Evolutionary conservation across 2,113 vertebrate genomes (phyloP), one percentile per base, ranked within the genome.

Genomic region (Coptodon bakossiorum): DNA sequence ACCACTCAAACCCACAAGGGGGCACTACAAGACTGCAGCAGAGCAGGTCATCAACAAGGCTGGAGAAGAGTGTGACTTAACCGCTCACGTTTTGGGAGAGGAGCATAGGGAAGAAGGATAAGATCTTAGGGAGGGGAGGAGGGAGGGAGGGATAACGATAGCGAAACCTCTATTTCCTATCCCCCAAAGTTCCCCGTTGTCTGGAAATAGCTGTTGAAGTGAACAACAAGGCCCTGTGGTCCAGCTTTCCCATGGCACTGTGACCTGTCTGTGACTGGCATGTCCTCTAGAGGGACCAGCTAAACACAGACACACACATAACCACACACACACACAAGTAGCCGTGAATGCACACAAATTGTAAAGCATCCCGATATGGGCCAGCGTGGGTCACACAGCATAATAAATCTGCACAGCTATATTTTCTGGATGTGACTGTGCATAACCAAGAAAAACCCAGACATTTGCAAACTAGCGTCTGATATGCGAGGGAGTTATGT

Each of bases 171-270:
- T 90, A 92, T 90, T 96, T 94, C 92, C 94, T 93, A 87, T 93
- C 85, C 89, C 90, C 84, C 66, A 88, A 95, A 95, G 78, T 90
- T 90, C 86, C 87, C 84, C 6, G 83, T 91, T 54, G 88, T 93
- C 95, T 95, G 92, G 90, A 96, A 97, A 97, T 96, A 96, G 92
- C 94, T 86, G 88, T 68, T 52, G 59, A 83, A 91, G 88, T 87
- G 90, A 93, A 95, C 89, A 96, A 95, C 90, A 94, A 93, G 92
- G 76, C 91, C 91, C 86, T 85, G 92, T 57, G 89, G 93, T 87
- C 88, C 82, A 78, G 89, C 93, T 96, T 96, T 96, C 96, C 95
- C 96, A 97, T 95, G 95, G 93, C 94, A 95, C 91, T 83, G 82
- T 96, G 96, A 96, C 96, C 96, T 93, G 53, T 91, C 82, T 82